Base-by-base conservation (phyloP, 2,888 invertebrate genomes). In the Pseudococcus jackbeardsleyi region DNA sequence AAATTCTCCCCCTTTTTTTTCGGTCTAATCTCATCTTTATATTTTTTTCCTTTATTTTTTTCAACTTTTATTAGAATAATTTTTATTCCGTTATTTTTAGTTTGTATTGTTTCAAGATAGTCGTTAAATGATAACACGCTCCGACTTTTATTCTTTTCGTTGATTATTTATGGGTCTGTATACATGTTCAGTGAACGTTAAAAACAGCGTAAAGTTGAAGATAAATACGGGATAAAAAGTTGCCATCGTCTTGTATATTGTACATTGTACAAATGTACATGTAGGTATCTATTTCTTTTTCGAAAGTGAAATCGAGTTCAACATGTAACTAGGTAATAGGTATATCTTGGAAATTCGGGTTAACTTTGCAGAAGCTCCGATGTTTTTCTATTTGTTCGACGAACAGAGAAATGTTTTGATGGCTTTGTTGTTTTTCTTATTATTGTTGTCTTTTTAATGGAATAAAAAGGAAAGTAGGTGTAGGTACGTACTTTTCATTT, bases 141-240 rank as follows among this genome's bases (percentile, higher is more conserved):
- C 17, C 46, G 79, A 82, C 79, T 82, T 79, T 79, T 82, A 82
- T 82, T 82, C 46, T 82, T 42, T 46, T 82, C 33, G 42, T 82
- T 82, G 39, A 82, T 82, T 82, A 82, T 82, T 82, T 82, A 82
- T 82, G 9, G 79, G 19, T 82, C 9, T 33, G 46, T n/a, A 46
- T 82, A 46, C 46, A 82, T 33, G 79, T 46, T 82, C 79, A 82
- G 79, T 46, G 46, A 82, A 82, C 79, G 79, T 82, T 82, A 46
- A 42, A 82, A 46, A 46, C 79, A 82, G 46, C 39, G 77, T 77
- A 77, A 82, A 82, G 46, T 82, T 46, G 46, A 46, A 82, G 46
- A 82, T 82, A 82, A 82, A 82, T 82, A 42, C 46, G 11, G 72
- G 42, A 82, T 82, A 82, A 82, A 79, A 82, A 42, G 79, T 82